These are phyloP conservation scores for Zaprionus obscuricornis DNA, from an alignment of 2,888 invertebrate species.

Conservation along the genomic window DNA sequence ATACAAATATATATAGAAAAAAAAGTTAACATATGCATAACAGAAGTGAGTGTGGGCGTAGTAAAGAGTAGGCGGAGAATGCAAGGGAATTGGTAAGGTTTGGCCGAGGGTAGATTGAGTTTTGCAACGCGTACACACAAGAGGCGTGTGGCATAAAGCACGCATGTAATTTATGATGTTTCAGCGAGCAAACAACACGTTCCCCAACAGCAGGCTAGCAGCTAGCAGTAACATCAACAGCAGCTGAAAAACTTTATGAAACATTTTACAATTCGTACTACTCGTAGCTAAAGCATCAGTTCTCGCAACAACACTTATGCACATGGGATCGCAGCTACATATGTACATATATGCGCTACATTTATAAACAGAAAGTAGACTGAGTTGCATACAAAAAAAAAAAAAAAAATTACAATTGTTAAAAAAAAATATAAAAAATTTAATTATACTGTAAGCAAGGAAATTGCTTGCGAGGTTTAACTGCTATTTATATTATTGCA, in stretches of 20 bases:
- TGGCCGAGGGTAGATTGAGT: slow-evolving; percentile 52
- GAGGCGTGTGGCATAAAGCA: slow-evolving; percentile 71
- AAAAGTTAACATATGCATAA: slow-evolving; percentile 43
- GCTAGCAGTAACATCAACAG: slow-evolving; percentile 13
- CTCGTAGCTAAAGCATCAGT: slow-evolving; percentile 12
- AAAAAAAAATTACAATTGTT: no score
- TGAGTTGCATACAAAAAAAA: no score
- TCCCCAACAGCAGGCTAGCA: slow-evolving; percentile 47
- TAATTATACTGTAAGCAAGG: background rate
- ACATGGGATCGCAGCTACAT: slow-evolving; percentile 34
- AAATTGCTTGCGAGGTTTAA: slow-evolving; percentile 33
- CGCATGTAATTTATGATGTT: slow-evolving; percentile 79
- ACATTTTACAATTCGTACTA: slow-evolving; percentile 37
- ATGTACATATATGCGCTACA: no score
- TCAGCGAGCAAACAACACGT: slow-evolving; percentile 79
- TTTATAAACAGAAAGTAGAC: no score
- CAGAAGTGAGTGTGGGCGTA: slow-evolving; percentile 1
- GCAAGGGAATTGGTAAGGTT: background rate
- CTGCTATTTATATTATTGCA: slow-evolving; percentile 22
- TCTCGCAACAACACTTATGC: slow-evolving; percentile 41
- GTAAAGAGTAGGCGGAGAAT: background rate
- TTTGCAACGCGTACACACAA: slow-evolving; percentile 70
- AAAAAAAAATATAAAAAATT: no score
- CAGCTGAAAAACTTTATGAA: slow-evolving; percentile 59
- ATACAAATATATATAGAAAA: background rate